Evolutionary conservation across 2,888 invertebrate genomes (phyloP).

Genomic region (Dynastes grantii): DNA sequence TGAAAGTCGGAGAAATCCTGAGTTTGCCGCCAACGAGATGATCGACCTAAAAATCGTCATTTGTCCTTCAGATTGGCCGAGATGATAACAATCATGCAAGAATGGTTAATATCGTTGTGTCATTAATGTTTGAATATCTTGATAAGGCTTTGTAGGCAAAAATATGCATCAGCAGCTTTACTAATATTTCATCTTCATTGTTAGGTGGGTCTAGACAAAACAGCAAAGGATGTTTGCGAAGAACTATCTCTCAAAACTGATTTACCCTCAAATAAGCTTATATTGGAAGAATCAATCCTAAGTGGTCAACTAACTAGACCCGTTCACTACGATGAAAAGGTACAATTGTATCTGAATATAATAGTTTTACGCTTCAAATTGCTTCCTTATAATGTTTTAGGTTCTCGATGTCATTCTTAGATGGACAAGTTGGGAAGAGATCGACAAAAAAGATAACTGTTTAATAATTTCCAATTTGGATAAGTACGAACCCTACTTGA

Average conservation of each 20-base stretch:
- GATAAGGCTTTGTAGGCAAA: too few species aligned
- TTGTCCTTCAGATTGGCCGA: too few species aligned
- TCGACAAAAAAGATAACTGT: constrained; percentile 88
- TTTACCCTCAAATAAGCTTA: constrained; percentile 78
- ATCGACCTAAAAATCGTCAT: too few species aligned
- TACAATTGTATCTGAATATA: constrained; percentile 50
- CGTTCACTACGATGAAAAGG: constrained; percentile 83
- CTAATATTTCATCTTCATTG: constrained; percentile 50
- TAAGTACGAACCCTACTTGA: constrained; percentile 68
- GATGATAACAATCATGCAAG: too few species aligned
- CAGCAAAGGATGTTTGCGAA: constrained; percentile 82
- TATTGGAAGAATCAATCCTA: constrained; percentile 87
- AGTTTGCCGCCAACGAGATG: too few species aligned
- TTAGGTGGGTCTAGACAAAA: constrained; percentile 85
- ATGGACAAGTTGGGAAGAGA: constrained; percentile 92
- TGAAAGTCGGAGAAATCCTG: too few species aligned
- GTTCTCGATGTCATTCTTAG: constrained; percentile 79
- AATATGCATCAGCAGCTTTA: too few species aligned
- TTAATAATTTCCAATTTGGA: constrained; percentile 74
- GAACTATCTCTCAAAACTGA: constrained; percentile 80
- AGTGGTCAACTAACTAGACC: constrained; percentile 83
- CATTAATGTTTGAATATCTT: too few species aligned
- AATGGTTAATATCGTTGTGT: too few species aligned
- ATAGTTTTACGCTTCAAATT: not conserved
- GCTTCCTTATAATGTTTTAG: constrained; percentile 55